Evolutionary conservation across 2,113 vertebrate species (phyloP), one percentile per base, ranked within the genome.

Genomic region (Sebastes schlegelii): DNA sequence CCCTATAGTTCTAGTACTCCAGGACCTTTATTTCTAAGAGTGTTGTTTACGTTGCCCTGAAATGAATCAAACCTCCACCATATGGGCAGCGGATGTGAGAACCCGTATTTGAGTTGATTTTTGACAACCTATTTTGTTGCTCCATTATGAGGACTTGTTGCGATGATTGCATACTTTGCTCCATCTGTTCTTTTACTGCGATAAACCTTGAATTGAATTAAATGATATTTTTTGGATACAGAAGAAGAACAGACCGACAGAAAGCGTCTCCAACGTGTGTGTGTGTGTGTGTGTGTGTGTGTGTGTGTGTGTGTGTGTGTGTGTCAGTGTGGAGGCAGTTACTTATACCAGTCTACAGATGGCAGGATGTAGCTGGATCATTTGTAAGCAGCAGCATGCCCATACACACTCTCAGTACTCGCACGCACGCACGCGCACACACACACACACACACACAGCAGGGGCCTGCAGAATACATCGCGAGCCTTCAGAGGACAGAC

Each of bases 321-420:
- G 40, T 40, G 60, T 49, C 43, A 26, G 42, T 46, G 62, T 1
- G 10, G 66, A 77, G 60, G 90, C 89, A 94, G 82, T 93, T 90
- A 61, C 94, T 83, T 82, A 48, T 12, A 88, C 77, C 75, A 78
- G 88, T 92, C 94, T 91, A 94, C 91, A 95, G 93, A 94, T 93
- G 93, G 94, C 93, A 93, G 89, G 87, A 88, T 92, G 87, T 84
- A 91, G 91, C 91, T 64, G 87, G 84, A 77, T 91, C 91, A 92
- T 93, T 93, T 91, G 90, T 86, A 94, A 90, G 78, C 92, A 80
- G n/a, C 67, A 40, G 52, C 87, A 80, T 72, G 77, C 69, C 61
- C 68, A 71, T 19, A 45, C 75, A 57, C 72, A 73, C 49, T 45
- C 66, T 46, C 51, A 57, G 49, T 61, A 51, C 70, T 63, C 34